Evolutionary conservation across 2,797 vertebrate genomes (phyloP).

Genomic region (Pantherophis alleghaniensis): DNA sequence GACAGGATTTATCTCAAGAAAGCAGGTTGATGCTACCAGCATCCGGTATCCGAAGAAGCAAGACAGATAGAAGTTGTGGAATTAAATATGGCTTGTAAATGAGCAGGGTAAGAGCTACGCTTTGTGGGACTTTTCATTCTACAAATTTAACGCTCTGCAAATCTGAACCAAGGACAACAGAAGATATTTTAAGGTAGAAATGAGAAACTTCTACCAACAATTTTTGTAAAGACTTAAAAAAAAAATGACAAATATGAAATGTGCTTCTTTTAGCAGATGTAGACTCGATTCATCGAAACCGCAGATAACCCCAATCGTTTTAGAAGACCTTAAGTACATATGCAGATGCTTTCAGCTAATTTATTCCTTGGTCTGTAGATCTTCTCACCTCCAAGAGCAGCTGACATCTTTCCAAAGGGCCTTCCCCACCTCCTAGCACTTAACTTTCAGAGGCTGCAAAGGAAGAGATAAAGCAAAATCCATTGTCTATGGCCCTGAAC

Average conservation of each 20-base stretch:
- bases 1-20: slow-evolving; percentile 87
- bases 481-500: not conserved
- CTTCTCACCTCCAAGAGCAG: not conserved
- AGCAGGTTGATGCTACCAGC: slow-evolving; percentile 77
- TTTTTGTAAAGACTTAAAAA: not conserved
- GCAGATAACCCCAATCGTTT: not conserved
- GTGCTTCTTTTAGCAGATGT: not conserved
- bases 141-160: slow-evolving; percentile 50
- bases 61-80: slow-evolving; percentile 78
- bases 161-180: slow-evolving; percentile 50
- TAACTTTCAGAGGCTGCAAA: not conserved
- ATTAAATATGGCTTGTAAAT: slow-evolving; percentile 81
- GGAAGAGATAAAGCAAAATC: not conserved
- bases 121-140: slow-evolving; percentile 71
- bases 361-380: not conserved
- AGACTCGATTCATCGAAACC: not conserved
- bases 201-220: not conserved
- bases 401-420: not conserved
- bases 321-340: not conserved
- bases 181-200: not conserved
- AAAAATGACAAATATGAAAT: slow-evolving; percentile 13
- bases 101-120: slow-evolving; percentile 75
- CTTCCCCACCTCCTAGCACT: not conserved
- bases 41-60: slow-evolving; percentile 80
- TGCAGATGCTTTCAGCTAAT: not conserved